A percentile compares a stretch with the other conserved stretches of the same genome.
phyloP scores from a whole-genome alignment of 2,797 vertebrate species.

The Ptychadena robeensis region DNA sequence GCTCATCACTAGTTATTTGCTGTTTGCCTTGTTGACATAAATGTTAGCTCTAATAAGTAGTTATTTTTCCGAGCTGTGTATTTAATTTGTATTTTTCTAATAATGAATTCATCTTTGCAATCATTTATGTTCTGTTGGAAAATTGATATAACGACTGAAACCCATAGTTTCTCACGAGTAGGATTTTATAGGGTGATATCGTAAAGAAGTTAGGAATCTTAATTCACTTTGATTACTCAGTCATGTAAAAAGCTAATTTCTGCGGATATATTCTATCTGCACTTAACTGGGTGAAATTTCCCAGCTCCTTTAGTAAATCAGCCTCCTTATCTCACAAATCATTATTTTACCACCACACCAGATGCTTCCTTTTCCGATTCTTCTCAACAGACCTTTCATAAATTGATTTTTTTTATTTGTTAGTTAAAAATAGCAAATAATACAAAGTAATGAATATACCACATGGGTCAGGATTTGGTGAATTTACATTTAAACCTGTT shows the following conservation, averaged over 20 bases:
- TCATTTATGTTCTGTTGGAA: neutral
- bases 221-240: neutral
- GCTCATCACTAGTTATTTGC: neutral
- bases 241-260: neutral
- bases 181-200: neutral
- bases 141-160: neutral
- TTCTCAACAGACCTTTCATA: neutral
- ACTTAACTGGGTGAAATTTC: neutral
- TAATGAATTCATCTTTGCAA: neutral
- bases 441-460: neutral
- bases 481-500: neutral
- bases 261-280: neutral
- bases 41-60: no score
- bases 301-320: neutral
- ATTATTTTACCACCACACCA: no score
- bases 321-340: neutral
- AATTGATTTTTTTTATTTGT: neutral
- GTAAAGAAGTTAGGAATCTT: neutral
- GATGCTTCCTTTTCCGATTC: no score
- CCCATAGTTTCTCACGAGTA: neutral
- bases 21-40: neutral
- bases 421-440: neutral
- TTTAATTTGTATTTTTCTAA: neutral
- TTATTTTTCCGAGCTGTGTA: neutral
- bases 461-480: neutral